Base-by-base conservation (phyloP, 1,140 invertebrate genomes). In the Heliconius hermathena region DNA sequence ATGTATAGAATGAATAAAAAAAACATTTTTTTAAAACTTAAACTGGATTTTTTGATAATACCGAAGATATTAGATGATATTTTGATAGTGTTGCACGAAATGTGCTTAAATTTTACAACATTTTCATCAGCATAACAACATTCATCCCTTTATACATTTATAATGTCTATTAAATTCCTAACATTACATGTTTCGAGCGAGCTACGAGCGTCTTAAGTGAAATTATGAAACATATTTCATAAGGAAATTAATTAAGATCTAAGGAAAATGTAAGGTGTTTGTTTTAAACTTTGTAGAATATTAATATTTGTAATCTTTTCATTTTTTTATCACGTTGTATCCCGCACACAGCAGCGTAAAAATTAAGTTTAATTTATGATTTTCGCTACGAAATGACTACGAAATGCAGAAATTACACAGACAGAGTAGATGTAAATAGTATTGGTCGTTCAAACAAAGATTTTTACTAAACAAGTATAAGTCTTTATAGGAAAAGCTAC, bases 221-320 rank as follows among this genome's bases (percentile, higher is more conserved):
- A 66, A 66, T 66, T 66, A 66, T 66, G 22, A 29, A 66, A 66
- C 54, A 66, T 66, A 66, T 66, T 66, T 66, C 60, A 66, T 66
- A 16, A 66, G 60, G 9, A 66, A 66, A 66, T 66, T 66, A 66
- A 66, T 66, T 66, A 66, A 29, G 13, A 66, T 66, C 60, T 16
- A 16, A 13, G 13, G 60, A 29, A 66, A 26, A 66, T 66, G n/a
- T 66, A 6, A 66, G 60, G n/a, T 66, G 29, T 66, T 66, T 66
- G 26, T 66, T 29, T 66, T 13, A 4, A 22, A 22, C 20, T 20
- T 11, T 22, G 8, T 60, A 22, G 20, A 66, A 66, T 66, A 66
- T 8, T 8, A 57, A 13, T 57, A 57, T 57, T 22, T 46, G 41
- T 46, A 13, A 46, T 4, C 20, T 54, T 54, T 54, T 54, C 52